A percentile compares a stretch with the other conserved stretches of the same genome.
phyloP scores from a whole-genome alignment of 1,140 invertebrate genomes.

The Paraescarpia echinospica region DNA sequence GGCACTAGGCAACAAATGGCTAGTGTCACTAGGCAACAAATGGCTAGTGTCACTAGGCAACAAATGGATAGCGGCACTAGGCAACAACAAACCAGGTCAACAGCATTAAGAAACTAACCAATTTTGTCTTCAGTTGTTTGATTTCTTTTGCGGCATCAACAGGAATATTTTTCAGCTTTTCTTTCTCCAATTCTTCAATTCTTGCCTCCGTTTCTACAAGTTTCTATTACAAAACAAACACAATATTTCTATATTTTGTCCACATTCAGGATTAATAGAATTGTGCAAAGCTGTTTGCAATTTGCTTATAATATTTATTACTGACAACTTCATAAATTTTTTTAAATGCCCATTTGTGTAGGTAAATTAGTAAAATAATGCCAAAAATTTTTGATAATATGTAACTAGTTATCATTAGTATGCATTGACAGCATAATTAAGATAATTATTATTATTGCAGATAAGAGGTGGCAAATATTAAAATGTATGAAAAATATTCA shows the following conservation, averaged over 20 bases:
- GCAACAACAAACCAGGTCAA: neutral
- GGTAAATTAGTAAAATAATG: neutral
- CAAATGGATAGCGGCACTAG: neutral
- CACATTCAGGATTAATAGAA: neutral
- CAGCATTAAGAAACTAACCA: constrained; percentile 35
- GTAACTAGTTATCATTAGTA: neutral
- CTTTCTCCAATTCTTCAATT: constrained; percentile 46
- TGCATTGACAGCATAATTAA: no score
- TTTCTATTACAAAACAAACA: constrained; percentile 34
- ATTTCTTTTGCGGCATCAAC: constrained; percentile 51
- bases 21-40: neutral
- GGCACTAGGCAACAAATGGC: neutral
- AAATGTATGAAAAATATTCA: neutral
- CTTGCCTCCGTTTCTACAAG: constrained; percentile 36
- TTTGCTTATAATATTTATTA: neutral
- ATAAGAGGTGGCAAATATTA: no score
- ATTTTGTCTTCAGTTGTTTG: constrained; percentile 47
- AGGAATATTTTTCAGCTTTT: constrained; percentile 46
- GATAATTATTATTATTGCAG: no score
- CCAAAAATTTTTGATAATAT: neutral
- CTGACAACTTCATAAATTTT: neutral
- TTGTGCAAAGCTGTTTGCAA: neutral
- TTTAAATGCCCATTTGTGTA: neutral
- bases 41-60: neutral
- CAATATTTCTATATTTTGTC: neutral